phyloP scores from a whole-genome alignment of 2,113 vertebrate genomes.

The Aptenodytes forsteri region DNA sequence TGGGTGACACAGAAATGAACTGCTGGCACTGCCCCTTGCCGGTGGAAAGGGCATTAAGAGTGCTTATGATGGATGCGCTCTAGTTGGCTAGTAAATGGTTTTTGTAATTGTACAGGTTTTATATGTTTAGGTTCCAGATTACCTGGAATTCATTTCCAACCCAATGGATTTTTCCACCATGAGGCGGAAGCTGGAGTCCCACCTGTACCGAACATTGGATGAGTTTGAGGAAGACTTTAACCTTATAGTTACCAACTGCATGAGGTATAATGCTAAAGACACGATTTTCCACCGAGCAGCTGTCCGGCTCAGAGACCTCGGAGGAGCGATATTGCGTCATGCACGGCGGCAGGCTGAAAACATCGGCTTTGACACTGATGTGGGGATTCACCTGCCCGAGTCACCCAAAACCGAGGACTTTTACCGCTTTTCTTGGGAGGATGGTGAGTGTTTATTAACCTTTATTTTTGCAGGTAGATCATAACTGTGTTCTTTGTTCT shows the following conservation, averaged over 20 bases:
- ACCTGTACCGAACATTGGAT: constrained; percentile 88
- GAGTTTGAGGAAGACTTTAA: constrained; percentile 97
- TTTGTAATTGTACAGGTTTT: constrained; percentile 88
- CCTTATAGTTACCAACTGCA: constrained; percentile 97
- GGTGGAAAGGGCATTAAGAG: constrained; percentile 44
- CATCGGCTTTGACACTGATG: constrained; percentile 88
- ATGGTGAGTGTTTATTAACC: constrained; percentile 78
- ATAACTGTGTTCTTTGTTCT: neutral
- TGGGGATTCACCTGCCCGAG: constrained; percentile 89
- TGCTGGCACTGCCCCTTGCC: neutral
- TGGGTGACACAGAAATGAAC: neutral
- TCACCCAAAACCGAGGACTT: constrained; percentile 91
- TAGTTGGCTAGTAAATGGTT: constrained; percentile 83
- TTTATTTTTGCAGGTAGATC: neutral
- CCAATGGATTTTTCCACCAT: constrained; percentile 99
- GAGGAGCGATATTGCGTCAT: constrained; percentile 90
- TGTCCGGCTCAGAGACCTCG: constrained; percentile 88
- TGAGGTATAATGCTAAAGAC: constrained; percentile 96
- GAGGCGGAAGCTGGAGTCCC: constrained; percentile 90
- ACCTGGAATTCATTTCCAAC: constrained; percentile 94
- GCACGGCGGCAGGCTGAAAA: constrained; percentile 90
- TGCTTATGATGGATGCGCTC: constrained; percentile 70
- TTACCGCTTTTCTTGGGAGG: constrained; percentile 96
- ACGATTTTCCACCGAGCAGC: constrained; percentile 95
- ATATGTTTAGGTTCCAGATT: constrained; percentile 95